Conservation (phyloP, 2,113 vertebrate genomes). For the Phrynosoma blainvillii region DNA sequence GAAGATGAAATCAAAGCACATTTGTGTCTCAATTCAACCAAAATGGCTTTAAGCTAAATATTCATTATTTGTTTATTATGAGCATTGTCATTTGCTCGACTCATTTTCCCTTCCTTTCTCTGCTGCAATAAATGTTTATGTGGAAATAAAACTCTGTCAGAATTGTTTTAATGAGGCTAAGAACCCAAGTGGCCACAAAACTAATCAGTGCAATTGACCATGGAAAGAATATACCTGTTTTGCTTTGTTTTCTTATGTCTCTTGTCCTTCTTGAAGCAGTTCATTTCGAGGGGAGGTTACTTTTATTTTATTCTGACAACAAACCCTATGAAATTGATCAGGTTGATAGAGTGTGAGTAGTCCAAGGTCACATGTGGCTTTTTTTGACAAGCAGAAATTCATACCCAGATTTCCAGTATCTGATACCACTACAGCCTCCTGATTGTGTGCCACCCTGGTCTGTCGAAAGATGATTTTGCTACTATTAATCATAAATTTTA, state of each 20-base stretch:
- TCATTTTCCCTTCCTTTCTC: not conserved
- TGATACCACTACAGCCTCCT: no score
- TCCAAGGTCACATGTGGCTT: not conserved
- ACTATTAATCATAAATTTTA: not conserved
- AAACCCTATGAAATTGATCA: not conserved
- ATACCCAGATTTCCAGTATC: not conserved
- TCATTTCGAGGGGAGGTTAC: not conserved
- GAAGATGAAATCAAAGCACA: not conserved
- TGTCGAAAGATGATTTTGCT: not conserved
- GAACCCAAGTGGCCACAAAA: not conserved
- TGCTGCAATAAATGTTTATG: slow-evolving; percentile 11
- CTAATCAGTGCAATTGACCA: not conserved
- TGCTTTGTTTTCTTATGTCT: not conserved
- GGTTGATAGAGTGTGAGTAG: not conserved
- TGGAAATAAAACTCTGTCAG: slow-evolving; percentile 7
- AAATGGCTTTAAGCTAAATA: not conserved
- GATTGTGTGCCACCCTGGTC: not conserved
- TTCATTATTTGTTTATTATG: not conserved
- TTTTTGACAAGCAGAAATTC: not conserved
- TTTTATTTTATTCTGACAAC: not conserved
- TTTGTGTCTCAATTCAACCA: not conserved
- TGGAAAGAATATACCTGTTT: not conserved
- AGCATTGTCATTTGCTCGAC: not conserved
- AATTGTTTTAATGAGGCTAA: not conserved
- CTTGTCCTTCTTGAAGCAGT: not conserved